phyloP scores from a whole-genome alignment of 2,888 invertebrate genomes.

The Mythimna ferrago region DNA sequence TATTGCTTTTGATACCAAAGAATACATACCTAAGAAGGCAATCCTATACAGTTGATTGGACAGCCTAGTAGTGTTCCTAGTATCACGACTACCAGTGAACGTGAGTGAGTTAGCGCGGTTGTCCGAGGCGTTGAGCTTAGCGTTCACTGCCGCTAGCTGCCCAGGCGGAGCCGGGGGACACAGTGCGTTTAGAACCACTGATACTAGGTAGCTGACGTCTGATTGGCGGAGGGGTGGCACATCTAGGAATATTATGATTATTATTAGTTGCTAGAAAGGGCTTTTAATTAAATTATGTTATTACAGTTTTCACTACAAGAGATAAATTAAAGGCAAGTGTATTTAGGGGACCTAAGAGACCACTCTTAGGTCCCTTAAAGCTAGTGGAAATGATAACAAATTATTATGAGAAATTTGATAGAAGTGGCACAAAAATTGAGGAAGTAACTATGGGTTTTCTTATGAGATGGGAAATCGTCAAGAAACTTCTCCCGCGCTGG shows the following conservation, averaged over 20 bases:
- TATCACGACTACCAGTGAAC: conserved; percentile 95
- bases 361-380: no score
- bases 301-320: background rate
- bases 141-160: conserved; percentile 93
- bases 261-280: background rate
- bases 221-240: conserved; percentile 96
- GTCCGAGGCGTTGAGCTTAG: conserved; percentile 93
- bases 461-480: no score
- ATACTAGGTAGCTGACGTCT: conserved; percentile 97
- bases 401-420: background rate
- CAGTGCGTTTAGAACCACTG: conserved; percentile 97
- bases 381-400: no score
- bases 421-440: background rate
- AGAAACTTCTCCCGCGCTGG: no score
- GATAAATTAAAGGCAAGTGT: background rate
- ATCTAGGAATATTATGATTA: conserved; percentile 89
- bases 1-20: background rate
- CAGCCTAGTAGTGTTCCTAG: conserved; percentile 94
- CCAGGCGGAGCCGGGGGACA: conserved; percentile 92
- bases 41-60: conserved; percentile 95
- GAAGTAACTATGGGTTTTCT: background rate
- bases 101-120: conserved; percentile 95
- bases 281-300: no score
- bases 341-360: no score
- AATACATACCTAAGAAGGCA: conserved; percentile 88